A percentile compares a stretch with the other conserved stretches of the same genome.
Evolutionary conservation across 2,888 invertebrate genomes (phyloP).

Genomic region (Diplolepis rosae): DNA sequence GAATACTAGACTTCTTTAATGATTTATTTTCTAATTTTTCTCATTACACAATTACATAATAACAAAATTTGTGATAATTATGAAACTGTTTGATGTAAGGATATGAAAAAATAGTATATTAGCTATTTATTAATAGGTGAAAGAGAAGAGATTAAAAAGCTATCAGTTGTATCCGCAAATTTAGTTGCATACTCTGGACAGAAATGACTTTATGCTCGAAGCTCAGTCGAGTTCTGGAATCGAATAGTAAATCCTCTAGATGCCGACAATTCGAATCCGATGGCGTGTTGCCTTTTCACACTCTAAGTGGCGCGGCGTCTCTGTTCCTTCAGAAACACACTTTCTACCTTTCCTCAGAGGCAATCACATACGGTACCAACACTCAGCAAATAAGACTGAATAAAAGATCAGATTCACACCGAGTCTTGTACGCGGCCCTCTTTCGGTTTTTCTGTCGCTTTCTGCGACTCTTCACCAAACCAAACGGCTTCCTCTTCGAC

Average conservation of each 20-base stretch:
- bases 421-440: constrained; percentile 64
- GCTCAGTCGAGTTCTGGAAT: constrained; percentile 45
- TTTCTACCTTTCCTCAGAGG: constrained; percentile 54
- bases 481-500: constrained; percentile 39
- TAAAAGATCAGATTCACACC: constrained; percentile 72
- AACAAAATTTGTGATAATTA: too few species aligned
- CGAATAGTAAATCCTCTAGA: constrained; percentile 55
- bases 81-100: too few species aligned
- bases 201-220: constrained; percentile 58
- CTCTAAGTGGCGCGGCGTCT: constrained; percentile 67
- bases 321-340: constrained; percentile 57
- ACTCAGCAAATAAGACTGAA: constrained; percentile 53
- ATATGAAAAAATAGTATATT: too few species aligned
- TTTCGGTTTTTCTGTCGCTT: constrained; percentile 61
- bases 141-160: constrained; percentile 49
- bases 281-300: constrained; percentile 68
- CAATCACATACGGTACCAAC: constrained; percentile 47
- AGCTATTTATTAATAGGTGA: constrained; percentile 18
- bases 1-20: too few species aligned
- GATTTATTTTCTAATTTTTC: too few species aligned
- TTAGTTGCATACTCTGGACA: constrained; percentile 49
- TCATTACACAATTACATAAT: too few species aligned
- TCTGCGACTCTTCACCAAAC: constrained; percentile 34
- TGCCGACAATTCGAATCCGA: constrained; percentile 53
- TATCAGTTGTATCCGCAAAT: constrained; percentile 64